Base-by-base conservation (phyloP, 2,888 invertebrate species). In the Leptinotarsa tumamoca region DNA sequence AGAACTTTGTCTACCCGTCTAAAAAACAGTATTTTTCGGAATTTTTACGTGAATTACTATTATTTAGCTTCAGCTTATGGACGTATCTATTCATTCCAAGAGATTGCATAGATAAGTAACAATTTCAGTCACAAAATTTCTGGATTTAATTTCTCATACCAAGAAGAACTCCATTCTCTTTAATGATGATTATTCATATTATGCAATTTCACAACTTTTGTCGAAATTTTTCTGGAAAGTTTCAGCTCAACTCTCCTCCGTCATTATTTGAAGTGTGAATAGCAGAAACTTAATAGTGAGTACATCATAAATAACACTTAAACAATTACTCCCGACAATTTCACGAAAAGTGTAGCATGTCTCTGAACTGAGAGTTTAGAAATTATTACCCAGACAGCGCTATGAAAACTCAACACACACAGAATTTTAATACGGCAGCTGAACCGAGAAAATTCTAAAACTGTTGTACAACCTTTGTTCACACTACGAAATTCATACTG, bases 391-490 rank as follows among this genome's bases (percentile, higher is more conserved):
- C 58, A 58, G 49, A 58, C 70, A 50, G 49, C 49, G 18, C n/a
- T 56, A 56, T 23, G 58, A 15, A 43, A 70, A 70, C 58, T 70
- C 49, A 18, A 43, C 70, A 21, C 61, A 21, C 14, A 21, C 33
- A 50, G 70, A 70, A 70, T 70, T 70, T 70, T 70, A 70, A 70
- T 70, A 49, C 10, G 56, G 14, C 10, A 69, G 56, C 56, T 43
- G 49, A 70, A 58, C 70, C 1, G 10, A 58, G 58, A 50, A 61
- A 70, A 58, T 70, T 50, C 23, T 43, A 50, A 15, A 70, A 27
- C 70, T 21, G 70, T 1, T 23, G 70, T 56, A 18, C 43, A 33
- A 23, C 68, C 68, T 54, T 56, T 54, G 69, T 56, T 27, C 54
- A 56, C 33, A 69, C 69, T 58, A 70, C 23, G 56, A 49, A 70